These are phyloP conservation scores for Taeniopygia guttata DNA, from an alignment of 2,797 vertebrate genomes.

Conservation along the genomic window DNA sequence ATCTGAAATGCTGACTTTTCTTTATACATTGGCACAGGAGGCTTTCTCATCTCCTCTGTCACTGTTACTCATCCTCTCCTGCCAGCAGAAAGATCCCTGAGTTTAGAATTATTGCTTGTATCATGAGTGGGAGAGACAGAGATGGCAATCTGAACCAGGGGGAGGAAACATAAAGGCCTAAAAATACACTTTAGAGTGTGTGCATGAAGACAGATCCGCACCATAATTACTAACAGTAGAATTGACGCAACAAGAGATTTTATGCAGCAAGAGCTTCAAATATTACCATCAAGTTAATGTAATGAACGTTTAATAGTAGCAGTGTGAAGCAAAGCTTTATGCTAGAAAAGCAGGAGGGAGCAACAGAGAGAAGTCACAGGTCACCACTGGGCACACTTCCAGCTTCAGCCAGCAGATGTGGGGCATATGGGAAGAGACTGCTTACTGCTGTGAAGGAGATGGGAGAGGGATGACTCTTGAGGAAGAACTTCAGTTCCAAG, in stretches of 20 bases:
- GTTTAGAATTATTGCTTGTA: neutral
- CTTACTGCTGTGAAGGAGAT: neutral
- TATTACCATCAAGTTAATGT: neutral
- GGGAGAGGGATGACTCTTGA: neutral
- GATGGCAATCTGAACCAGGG: neutral
- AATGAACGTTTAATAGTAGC: neutral
- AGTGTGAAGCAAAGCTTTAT: neutral
- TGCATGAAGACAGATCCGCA: accelerated
- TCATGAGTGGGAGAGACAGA: neutral
- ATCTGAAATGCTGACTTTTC: neutral
- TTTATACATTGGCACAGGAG: neutral
- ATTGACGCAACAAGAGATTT: neutral
- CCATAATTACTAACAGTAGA: neutral
- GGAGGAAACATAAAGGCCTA: neutral
- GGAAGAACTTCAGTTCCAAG: neutral
- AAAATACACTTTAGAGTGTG: neutral
- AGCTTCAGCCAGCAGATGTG: neutral
- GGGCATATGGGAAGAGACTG: neutral
- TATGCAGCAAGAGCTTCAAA: neutral
- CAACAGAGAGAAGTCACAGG: neutral
- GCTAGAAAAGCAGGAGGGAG: neutral
- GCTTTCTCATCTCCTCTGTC: neutral
- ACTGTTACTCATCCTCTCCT: neutral
- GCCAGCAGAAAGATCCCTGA: neutral
- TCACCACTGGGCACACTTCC: neutral